Conservation (phyloP, 1,140 invertebrate genomes). For the Lasioglossum baleicum region DNA sequence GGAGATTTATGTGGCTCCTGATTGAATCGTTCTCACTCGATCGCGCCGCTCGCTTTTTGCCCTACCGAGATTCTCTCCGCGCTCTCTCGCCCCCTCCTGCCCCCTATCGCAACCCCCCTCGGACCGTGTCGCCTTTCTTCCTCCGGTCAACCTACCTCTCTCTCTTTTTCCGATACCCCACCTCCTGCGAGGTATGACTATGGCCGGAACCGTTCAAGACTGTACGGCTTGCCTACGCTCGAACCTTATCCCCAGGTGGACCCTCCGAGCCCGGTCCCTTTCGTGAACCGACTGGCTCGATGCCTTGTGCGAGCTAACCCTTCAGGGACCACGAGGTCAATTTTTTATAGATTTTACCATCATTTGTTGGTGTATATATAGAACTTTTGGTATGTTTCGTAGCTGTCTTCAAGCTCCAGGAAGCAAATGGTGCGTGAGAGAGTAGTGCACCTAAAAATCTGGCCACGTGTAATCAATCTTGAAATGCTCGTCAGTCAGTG, state of each 20-base stretch:
- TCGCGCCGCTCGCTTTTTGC: slow-evolving; percentile 77
- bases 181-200: background rate
- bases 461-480: too few species aligned
- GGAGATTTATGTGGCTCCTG: slow-evolving; percentile 80
- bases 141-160: slow-evolving; percentile 8
- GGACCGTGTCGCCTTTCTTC: slow-evolving; percentile 20
- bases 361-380: too few species aligned
- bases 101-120: slow-evolving; percentile 11
- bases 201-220: slow-evolving; percentile 10
- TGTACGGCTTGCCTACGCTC: slow-evolving; percentile 13
- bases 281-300: background rate
- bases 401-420: too few species aligned
- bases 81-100: slow-evolving; percentile 18
- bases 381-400: too few species aligned
- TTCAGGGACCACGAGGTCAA: too few species aligned
- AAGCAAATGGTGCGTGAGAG: too few species aligned
- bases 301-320: background rate
- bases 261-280: slow-evolving; percentile 11
- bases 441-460: too few species aligned
- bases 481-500: too few species aligned
- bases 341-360: too few species aligned
- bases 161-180: slow-evolving; percentile 38
- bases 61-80: slow-evolving; percentile 51
- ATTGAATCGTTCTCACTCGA: slow-evolving; percentile 81
- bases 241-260: slow-evolving; percentile 9